Base-by-base conservation (phyloP, 2,113 vertebrate species). In the Pitta sordida region DNA sequence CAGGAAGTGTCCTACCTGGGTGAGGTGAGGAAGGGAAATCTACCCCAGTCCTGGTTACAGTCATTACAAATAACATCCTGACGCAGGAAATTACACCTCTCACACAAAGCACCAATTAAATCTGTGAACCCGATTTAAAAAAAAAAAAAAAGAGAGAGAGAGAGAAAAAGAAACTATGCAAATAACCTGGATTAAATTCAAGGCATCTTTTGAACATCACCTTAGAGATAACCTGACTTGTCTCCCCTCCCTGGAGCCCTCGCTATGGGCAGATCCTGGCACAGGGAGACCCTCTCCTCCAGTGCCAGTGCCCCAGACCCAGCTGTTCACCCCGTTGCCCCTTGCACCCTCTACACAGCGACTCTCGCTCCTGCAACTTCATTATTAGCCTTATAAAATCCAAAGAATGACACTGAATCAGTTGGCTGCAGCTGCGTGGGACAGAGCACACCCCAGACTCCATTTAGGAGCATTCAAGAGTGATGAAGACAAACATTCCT, bases 31-130 rank as follows among this genome's bases (percentile, higher is more conserved):
- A 39, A 67, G 23, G 21, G 80, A 92, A 96, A 29, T 62, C 51
- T 77, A 37, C 67, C 60, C 74, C 56, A 39, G 64, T 73, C 86
- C 85, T 73, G 70, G 24, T 18, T 26, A 44, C 32, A 30, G 69
- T 12, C 43, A 95, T 95, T 86, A 84, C 62, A 95, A 80, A 56
- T 6, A 79, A 78, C 91, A 64, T 73, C 91, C 93, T 59, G 83
- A 30, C 78, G 69, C 49, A 71, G 96, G 97, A 97, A 94, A 96
- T 96, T 86, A 75, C 95, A 93, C 39, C 52, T 76, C 48, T 70
- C 7, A 23, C 88, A 29, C 26, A 63, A 77, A 59, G 65, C 9
- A 5, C 52, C 65, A 88, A 64, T 82, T 95, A 86, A 76, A 94
- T 24, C 60, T 9, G 41, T 48, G 78, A 65, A 56, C 22, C 13